Base-by-base conservation (phyloP, 2,797 vertebrate genomes). In the Melanotaenia nigrans region DNA sequence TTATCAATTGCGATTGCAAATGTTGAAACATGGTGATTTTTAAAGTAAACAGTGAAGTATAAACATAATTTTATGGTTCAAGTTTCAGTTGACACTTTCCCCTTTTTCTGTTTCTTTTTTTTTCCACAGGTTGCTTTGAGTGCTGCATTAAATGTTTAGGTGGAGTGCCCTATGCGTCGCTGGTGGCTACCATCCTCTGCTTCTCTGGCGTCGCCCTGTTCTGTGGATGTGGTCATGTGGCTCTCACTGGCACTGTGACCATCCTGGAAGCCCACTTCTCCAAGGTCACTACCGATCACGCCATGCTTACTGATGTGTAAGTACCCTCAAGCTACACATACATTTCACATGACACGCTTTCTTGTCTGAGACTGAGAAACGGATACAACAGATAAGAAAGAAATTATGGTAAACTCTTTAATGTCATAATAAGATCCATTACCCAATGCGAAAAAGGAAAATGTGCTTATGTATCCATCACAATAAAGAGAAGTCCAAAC, bases 121-220 rank as follows among this genome's bases (percentile, higher is more conserved):
- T 1, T 14, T 28, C 0, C 20, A 7, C 68, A 99, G 98, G 98
- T 94, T 99, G 98, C 93, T 98, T 99, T 74, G 98, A 99, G 92
- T 99, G 98, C 95, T 99, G 98, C 93, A 98, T 99, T 93, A 98
- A 97, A 92, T 99, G 98, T 94, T 93, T 99, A 92, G 97, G 98
- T 57, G 98, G 98, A 38, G 98, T 99, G 86, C 98, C 98, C 51
- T 99, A 99, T 3, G 97, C 98, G 30, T 99, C 98, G 0, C 96
- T 99, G 79, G 95, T 99, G 91, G 98, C 98, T 77, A 99, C 98
- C 38, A 98, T 99, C 93, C 94, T 99, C 81, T 99, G 97, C 92
- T 99, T 99, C 94, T 99, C 96, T 0, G 98, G 98, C 18, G 97
- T 99, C 0, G 97, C 98, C 9, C 91, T 99, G 80, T 99, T 99